Evolutionary conservation across 1,140 invertebrate species (phyloP).

Genomic region (Heliconius himera): DNA sequence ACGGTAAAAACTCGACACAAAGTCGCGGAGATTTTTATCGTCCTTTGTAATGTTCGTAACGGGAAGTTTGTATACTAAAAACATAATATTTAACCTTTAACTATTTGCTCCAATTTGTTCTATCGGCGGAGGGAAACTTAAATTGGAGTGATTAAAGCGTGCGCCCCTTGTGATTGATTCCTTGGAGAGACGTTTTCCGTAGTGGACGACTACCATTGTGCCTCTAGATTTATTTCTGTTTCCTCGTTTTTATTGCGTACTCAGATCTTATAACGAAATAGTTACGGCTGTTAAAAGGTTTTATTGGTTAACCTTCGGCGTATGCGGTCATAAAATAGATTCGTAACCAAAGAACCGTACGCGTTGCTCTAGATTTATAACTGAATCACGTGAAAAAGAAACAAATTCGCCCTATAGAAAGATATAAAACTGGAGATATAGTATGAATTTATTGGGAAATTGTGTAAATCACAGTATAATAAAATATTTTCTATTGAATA

Average conservation of each 20-base stretch:
- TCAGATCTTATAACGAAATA: constrained; percentile 81
- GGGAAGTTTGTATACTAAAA: constrained; percentile 67
- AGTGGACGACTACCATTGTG: constrained; percentile 59
- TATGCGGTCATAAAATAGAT: constrained; percentile 79
- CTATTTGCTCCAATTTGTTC: constrained; percentile 69
- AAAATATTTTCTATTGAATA: constrained; percentile 80
- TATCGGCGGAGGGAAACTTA: constrained; percentile 71
- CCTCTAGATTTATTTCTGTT: constrained; percentile 79
- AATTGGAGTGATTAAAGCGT: constrained; percentile 72
- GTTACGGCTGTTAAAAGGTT: constrained; percentile 81
- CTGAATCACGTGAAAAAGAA: constrained; percentile 77
- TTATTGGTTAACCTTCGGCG: constrained; percentile 81
- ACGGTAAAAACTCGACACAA: constrained; percentile 42
- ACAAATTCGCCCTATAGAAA: constrained; percentile 72
- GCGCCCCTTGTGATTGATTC: constrained; percentile 72
- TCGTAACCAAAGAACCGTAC: constrained; percentile 77
- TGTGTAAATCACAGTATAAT: constrained; percentile 77
- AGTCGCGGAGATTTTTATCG: constrained; percentile 69
- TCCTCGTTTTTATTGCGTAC: constrained; percentile 80
- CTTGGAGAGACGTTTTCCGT: constrained; percentile 49
- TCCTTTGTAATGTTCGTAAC: constrained; percentile 59
- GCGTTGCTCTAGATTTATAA: constrained; percentile 75
- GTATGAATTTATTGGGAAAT: constrained; percentile 76
- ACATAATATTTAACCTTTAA: constrained; percentile 73
- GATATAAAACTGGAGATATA: constrained; percentile 76